Percentiles rank a stretch among this genome's conserved stretches.
Evolutionary conservation across 2,888 invertebrate genomes (phyloP).

Genomic region (Lithophane leautieri): DNA sequence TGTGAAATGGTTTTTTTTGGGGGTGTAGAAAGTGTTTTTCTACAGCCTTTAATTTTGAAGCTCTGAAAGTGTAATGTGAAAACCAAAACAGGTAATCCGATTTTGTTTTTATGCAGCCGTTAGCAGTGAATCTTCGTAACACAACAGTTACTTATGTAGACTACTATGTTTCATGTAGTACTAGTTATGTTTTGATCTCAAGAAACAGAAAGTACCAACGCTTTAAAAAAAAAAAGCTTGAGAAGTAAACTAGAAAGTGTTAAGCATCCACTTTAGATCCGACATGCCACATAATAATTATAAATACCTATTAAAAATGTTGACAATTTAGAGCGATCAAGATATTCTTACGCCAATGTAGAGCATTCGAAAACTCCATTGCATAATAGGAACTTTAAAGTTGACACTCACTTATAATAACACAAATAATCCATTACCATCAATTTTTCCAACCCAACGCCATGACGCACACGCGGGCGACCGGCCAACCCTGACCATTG

Average conservation of each 20-base stretch:
- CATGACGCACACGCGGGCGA: slow-evolving; percentile 55
- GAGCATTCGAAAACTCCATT: neutral
- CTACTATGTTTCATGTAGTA: too few species aligned
- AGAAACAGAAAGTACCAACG: neutral
- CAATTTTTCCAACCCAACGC: slow-evolving; percentile 43
- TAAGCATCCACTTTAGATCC: neutral
- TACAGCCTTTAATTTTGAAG: neutral
- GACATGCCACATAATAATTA: neutral
- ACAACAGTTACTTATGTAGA: neutral
- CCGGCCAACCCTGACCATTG: slow-evolving; percentile 53
- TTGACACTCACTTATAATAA: neutral
- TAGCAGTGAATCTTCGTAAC: too few species aligned
- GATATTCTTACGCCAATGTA: too few species aligned
- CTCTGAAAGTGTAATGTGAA: too few species aligned
- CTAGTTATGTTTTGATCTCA: neutral
- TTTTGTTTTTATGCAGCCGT: neutral
- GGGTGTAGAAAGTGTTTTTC: neutral
- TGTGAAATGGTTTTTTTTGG: too few species aligned
- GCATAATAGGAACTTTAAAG: neutral
- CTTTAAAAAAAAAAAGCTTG: neutral
- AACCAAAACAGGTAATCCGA: neutral
- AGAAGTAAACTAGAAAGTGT: too few species aligned
- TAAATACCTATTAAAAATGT: too few species aligned
- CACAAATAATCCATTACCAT: slow-evolving; percentile 34
- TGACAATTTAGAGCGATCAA: too few species aligned